Evolutionary conservation across 1,140 invertebrate genomes (phyloP).

Genomic region (Atta cephalotes): DNA sequence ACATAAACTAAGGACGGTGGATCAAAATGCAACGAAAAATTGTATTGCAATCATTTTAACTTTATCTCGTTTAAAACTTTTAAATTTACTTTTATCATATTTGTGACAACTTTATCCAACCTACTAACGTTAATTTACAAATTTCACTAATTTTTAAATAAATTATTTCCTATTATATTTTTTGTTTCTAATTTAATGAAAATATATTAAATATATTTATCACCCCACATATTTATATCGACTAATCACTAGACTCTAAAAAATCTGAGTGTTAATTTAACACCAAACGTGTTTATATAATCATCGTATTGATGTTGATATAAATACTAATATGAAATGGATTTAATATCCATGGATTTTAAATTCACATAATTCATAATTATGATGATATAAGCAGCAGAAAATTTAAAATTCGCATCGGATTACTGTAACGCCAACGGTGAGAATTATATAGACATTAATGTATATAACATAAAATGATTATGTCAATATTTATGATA

Average conservation of each 20-base stretch:
- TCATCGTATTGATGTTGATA: too few species aligned
- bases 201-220: background rate
- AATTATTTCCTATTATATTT: background rate
- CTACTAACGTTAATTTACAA: background rate
- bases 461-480: background rate
- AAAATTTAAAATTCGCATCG: too few species aligned
- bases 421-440: too few species aligned
- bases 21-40: slow-evolving; percentile 10
- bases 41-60: background rate
- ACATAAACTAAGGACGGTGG: background rate
- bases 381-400: too few species aligned
- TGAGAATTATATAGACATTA: too few species aligned
- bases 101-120: background rate
- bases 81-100: background rate
- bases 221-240: too few species aligned
- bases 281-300: too few species aligned
- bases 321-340: too few species aligned
- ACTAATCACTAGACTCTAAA: too few species aligned
- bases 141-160: slow-evolving; percentile 7
- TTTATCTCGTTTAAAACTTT: background rate
- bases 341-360: too few species aligned
- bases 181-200: background rate
- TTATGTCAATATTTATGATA: background rate
- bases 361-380: too few species aligned
- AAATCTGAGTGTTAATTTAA: too few species aligned